phyloP scores from a whole-genome alignment of 2,113 vertebrate genomes.

The Neolamprologus brichardi region DNA sequence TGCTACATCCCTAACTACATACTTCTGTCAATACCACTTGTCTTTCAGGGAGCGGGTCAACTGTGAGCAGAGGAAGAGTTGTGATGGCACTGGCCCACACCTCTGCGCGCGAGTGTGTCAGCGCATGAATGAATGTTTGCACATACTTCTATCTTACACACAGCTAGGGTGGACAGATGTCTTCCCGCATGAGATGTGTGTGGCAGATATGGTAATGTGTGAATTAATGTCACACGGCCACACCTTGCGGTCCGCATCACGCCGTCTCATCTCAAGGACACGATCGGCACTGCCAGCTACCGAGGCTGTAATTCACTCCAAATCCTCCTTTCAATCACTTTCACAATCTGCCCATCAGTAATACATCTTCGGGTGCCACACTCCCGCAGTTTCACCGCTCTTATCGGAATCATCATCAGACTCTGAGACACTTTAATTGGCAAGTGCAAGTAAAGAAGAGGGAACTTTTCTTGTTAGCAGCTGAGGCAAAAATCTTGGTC shows the following conservation, averaged over 20 bases:
- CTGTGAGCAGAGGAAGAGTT: conserved; percentile 2
- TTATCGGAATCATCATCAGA: neutral
- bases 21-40: conserved; percentile 23
- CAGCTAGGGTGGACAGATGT: conserved; percentile 1
- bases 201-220: conserved; percentile 8
- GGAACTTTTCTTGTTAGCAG: neutral
- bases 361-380: neutral
- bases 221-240: conserved; percentile 12
- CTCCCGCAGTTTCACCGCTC: neutral
- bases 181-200: neutral
- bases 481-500: neutral
- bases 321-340: conserved; percentile 21
- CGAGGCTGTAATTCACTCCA: neutral
- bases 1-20: neutral
- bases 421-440: neutral
- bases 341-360: conserved; percentile 15
- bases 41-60: conserved; percentile 23
- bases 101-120: neutral
- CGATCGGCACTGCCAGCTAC: neutral
- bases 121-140: neutral
- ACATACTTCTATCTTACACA: neutral
- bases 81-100: neutral
- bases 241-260: neutral
- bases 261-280: neutral
- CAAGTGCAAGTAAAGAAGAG: neutral